A percentile compares a stretch with the other conserved stretches of the same genome.
Conservation (phyloP, 2,113 vertebrate genomes). For the Microcebus jonahi region DNA sequence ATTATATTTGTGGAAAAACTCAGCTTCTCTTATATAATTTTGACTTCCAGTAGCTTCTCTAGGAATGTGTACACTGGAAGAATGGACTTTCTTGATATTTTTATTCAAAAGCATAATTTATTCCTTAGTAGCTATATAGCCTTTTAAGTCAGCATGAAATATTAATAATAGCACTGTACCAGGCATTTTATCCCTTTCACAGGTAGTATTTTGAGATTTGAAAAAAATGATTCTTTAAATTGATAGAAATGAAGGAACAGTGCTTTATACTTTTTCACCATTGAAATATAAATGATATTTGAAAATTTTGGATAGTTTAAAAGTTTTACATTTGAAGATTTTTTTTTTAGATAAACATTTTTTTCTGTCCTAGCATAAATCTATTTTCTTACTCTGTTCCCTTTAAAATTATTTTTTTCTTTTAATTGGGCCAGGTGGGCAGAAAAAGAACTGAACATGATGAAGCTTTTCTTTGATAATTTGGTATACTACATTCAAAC, state of each 20-base stretch:
- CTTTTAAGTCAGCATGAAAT: conserved; percentile 42
- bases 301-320: neutral
- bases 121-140: neutral
- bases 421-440: conserved; percentile 93
- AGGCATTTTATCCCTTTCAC: neutral
- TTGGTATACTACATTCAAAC: conserved; percentile 98
- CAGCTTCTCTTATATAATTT: neutral
- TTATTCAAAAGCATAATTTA: conserved; percentile 44
- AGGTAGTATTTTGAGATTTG: neutral
- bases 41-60: neutral
- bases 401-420: conserved; percentile 66
- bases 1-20: conserved; percentile 15
- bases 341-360: neutral
- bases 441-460: conserved; percentile 99
- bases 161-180: neutral
- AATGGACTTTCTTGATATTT: neutral
- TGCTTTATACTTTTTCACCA: conserved; percentile 1
- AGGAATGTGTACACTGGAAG: neutral
- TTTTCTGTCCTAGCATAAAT: neutral
- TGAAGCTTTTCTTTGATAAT: conserved; percentile 99
- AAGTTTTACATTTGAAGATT: neutral
- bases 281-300: neutral
- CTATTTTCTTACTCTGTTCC: neutral
- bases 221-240: neutral
- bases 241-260: neutral